These are phyloP conservation scores for Hippocampus zosterae DNA, from an alignment of 2,113 vertebrate species.

Conservation along the genomic window DNA sequence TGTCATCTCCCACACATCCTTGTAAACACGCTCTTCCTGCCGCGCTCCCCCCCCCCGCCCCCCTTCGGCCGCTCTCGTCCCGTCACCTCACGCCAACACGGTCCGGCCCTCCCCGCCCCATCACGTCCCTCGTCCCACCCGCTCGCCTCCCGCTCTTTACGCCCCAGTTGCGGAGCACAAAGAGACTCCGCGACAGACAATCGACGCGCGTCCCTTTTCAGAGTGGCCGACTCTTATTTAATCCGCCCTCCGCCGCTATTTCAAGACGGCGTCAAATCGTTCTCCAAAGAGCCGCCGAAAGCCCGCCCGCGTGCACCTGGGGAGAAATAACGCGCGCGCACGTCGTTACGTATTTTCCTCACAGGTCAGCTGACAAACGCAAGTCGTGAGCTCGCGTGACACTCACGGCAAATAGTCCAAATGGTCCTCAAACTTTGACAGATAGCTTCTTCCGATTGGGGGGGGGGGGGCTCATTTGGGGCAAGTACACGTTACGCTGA, in stretches of 20 bases:
- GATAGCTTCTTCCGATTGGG: too few relatives aligned
- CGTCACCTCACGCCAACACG: constrained; percentile 45
- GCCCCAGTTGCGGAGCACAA: constrained; percentile 67
- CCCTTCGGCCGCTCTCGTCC: constrained; percentile 35
- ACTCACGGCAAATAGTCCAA: too few relatives aligned
- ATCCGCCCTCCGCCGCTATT: constrained; percentile 68
- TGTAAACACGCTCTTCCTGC: constrained; percentile 13
- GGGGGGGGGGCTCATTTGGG: too few relatives aligned
- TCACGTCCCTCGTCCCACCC: constrained; percentile 34
- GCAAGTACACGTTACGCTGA: too few relatives aligned
- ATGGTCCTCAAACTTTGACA: too few relatives aligned
- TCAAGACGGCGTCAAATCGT: constrained; percentile 69
- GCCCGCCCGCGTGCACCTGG: constrained; percentile 33
- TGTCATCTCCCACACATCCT: constrained; percentile 13
- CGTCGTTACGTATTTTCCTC: constrained; percentile 3
- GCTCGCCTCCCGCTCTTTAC: constrained; percentile 54
- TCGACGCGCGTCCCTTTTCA: constrained; percentile 47
- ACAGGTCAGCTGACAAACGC: constrained; percentile 14
- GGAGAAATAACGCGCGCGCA: constrained; percentile 10
- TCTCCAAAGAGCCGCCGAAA: constrained; percentile 56
- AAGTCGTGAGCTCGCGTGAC: not conserved
- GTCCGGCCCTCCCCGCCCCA: constrained; percentile 16
- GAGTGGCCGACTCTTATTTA: constrained; percentile 59
- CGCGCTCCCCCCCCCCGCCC: too few relatives aligned
- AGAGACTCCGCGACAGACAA: constrained; percentile 25